Base-by-base conservation (phyloP, 1,140 invertebrate species). In the Drosophila gunungcola region DNA sequence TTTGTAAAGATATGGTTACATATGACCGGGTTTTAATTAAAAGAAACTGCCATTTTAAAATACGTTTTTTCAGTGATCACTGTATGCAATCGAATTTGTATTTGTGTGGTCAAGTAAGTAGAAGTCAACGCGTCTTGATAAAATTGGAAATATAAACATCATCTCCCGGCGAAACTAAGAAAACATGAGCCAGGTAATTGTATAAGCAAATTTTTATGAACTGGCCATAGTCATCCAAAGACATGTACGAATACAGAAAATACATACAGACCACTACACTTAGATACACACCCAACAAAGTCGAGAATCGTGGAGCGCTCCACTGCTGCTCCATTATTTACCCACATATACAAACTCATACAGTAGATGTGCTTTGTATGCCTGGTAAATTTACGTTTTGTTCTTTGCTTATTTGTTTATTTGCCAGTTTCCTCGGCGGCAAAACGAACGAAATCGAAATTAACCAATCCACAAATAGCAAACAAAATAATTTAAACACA, bases 121-220 rank as follows among this genome's bases (percentile, higher is more conserved):
- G 5, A 32, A 32, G 29, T 32, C 62, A 38, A n/a, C 13, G 60
- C 51, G 78, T 56, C 68, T 81, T 63, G 63, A 85, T 69, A 62
- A 68, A 86, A 86, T 86, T 89, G 79, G 65, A 86, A 88, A 83
- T 79, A 83, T 88, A 86, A 86, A 86, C 82, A 86, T 51, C 67
- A 56, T 69, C 67, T 29, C 29, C 43, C 36, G 60, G 51, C 70
- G 55, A 79, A 78, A 76, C 78, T 61, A 82, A 78, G 58, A 81
- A 80, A 67, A 48, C 53, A 36, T 36, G 42, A 36, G 42, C 63
- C 42, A 13, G 43, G n/a, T 73, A 73, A 73, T 73, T 73, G 77
- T 80, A 78, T 68, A 58, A 88, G 79, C 83, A 68, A 77, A 75
- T 79, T 79, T 80, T 61, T 82, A 82, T 88, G 62, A 76, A 76